These are phyloP conservation scores for Acronicta psi DNA, from an alignment of 2,888 invertebrate species.

Conservation along the genomic window DNA sequence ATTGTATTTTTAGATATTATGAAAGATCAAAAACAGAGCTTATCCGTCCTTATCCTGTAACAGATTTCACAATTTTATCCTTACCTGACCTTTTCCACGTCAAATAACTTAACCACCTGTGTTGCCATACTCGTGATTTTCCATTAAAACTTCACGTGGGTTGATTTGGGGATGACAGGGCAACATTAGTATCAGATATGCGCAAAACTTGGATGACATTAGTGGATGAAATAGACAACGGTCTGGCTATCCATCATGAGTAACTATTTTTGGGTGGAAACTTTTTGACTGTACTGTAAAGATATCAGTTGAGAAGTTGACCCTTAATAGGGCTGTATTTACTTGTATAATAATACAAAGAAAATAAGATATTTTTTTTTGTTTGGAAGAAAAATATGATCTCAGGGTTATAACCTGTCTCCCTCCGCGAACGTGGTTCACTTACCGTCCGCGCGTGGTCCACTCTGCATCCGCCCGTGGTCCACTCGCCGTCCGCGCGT, in stretches of 20 bases:
- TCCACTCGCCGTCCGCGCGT: too few relatives aligned
- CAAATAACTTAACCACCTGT: constrained; percentile 29
- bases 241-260: constrained; percentile 13
- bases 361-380: too few relatives aligned
- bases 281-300: constrained; percentile 9
- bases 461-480: too few relatives aligned
- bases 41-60: too few relatives aligned
- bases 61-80: constrained; percentile 8
- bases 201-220: constrained; percentile 11
- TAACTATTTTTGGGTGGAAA: constrained; percentile 22
- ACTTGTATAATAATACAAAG: too few relatives aligned
- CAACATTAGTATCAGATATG: constrained; percentile 14
- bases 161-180: constrained; percentile 28
- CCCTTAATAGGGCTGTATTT: too few relatives aligned
- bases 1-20: too few relatives aligned
- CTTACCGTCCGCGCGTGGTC: too few relatives aligned
- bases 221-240: constrained; percentile 21
- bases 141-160: constrained; percentile 34
- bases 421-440: too few relatives aligned
- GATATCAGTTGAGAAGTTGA: constrained; percentile 1
- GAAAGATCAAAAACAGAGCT: too few relatives aligned
- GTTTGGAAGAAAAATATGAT: too few relatives aligned
- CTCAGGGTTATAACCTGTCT: too few relatives aligned
- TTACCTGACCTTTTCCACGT: constrained; percentile 28
- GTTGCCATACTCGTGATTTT: constrained; percentile 11